Evolutionary conservation across 2,797 vertebrate genomes (phyloP), one percentile per base, ranked within the genome.

Genomic region (Scleropages formosus): DNA sequence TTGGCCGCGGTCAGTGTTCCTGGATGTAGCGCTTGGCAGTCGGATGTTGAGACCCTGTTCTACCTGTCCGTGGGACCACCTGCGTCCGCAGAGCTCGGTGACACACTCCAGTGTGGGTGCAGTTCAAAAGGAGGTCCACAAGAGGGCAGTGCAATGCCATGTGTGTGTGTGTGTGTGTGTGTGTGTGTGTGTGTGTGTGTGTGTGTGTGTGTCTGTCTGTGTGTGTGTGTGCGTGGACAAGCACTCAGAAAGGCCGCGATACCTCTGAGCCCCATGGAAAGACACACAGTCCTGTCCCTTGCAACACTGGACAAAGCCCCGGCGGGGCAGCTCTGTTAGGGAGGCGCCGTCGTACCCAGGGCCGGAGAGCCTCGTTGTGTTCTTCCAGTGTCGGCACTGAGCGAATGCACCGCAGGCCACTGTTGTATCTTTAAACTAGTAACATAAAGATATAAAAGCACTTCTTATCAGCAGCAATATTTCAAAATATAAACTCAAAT

Each of bases 71-170:
- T 27, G 27, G 67, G 51, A 71, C 26, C 24, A 26, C 56, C 9
- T 58, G 13, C n/a, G 56, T 58, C 22, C 18, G 68, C 56, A 51
- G 24, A 26, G 20, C 24, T 53, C 49, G 71, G 46, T 22, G 71
- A 27, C 27, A 53, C 56, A 62, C 47, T 39, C 9, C 31, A 27
- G 12, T n/a, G 47, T 20, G 49, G 27, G 26, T 3, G 15, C 74
- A 69, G 58, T 68, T 60, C 39, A 46, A 18, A 18, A 16, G 16
- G 46, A 18, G 9, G 44, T 56, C 22, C 74, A 68, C 74, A 46
- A 75, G 74, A 67, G 74, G 74, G 74, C 74, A 75, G 31, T 75
- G 13, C 61, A 47, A 49, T 26, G 24, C 74, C 59, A 46, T 27
- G 53, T 60, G 22, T 44, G n/a, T 39, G 6, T 39, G 31, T 39